phyloP scores from a whole-genome alignment of 1,140 invertebrate genomes.

The Cyclargus thomasi region DNA sequence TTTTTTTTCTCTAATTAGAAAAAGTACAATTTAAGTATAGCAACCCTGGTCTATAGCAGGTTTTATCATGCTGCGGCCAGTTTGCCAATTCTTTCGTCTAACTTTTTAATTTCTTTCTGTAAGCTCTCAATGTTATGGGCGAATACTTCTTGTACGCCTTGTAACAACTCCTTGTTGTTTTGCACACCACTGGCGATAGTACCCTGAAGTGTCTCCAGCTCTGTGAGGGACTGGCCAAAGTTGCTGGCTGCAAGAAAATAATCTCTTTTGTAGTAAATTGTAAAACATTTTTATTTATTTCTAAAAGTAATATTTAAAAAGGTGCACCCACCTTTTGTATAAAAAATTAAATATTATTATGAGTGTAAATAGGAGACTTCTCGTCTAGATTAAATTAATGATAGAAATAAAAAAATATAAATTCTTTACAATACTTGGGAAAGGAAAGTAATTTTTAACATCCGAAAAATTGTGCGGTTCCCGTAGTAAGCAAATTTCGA shows the following conservation, averaged over 20 bases:
- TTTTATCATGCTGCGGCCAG: slow-evolving; percentile 45
- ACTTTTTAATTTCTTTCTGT: slow-evolving; percentile 82
- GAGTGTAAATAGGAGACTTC: too few relatives aligned
- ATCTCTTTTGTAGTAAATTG: not conserved
- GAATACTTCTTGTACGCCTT: slow-evolving; percentile 88
- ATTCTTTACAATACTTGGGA: too few relatives aligned
- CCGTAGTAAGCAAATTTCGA: too few relatives aligned
- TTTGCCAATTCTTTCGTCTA: slow-evolving; percentile 81
- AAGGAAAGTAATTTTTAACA: too few relatives aligned
- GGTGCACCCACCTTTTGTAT: too few relatives aligned
- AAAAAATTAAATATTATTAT: too few relatives aligned
- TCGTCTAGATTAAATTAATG: too few relatives aligned
- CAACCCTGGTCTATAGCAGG: not conserved
- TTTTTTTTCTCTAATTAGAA: slow-evolving; percentile 14
- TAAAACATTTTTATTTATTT: too few relatives aligned
- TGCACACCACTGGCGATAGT: slow-evolving; percentile 83
- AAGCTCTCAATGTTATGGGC: slow-evolving; percentile 84
- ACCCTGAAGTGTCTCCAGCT: slow-evolving; percentile 87
- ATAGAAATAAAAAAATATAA: too few relatives aligned
- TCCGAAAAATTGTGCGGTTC: too few relatives aligned
- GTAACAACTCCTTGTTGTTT: slow-evolving; percentile 85
- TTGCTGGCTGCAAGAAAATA: slow-evolving; percentile 82
- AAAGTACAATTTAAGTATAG: not conserved
- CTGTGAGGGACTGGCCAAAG: slow-evolving; percentile 88
- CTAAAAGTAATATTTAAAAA: too few relatives aligned